Percentiles rank a stretch among this genome's conserved stretches.
These are phyloP conservation scores for Panthera tigris DNA, from an alignment of 2,113 vertebrate species.

Conservation along the genomic window DNA sequence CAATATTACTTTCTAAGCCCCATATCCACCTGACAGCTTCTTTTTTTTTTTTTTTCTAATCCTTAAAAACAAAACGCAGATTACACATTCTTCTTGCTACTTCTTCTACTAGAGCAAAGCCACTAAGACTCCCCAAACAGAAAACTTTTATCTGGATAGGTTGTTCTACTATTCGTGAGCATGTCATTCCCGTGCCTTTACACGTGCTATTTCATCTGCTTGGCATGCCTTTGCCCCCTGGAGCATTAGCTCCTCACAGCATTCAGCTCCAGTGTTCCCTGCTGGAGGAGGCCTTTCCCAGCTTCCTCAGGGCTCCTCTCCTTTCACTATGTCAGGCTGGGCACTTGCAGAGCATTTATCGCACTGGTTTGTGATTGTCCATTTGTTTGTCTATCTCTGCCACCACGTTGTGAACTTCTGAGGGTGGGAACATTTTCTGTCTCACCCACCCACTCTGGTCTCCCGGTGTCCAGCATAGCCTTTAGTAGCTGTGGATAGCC, in stretches of 20 bases:
- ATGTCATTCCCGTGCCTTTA: neutral
- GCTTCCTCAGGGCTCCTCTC: neutral
- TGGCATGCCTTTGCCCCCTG: neutral
- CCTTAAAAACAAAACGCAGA: slow-evolving; percentile 18
- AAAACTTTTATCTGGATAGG: neutral
- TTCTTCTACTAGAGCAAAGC: neutral
- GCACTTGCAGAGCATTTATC: neutral
- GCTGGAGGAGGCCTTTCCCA: neutral
- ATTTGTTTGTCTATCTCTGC: neutral
- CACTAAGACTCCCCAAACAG: neutral
- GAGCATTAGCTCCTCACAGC: neutral
- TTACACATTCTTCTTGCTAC: neutral
- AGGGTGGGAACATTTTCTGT: neutral
- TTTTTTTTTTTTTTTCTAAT: slow-evolving; percentile 26
- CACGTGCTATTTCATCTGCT: neutral
- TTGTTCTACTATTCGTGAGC: neutral
- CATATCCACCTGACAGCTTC: neutral
- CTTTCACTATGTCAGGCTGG: neutral
- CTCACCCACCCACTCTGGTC: neutral
- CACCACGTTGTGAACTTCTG: neutral
- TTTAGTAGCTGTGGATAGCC: neutral
- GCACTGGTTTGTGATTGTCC: neutral
- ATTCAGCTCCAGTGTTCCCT: neutral
- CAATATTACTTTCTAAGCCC: neutral
- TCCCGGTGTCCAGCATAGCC: neutral